These are phyloP conservation scores for Listronotus bonariensis DNA, from an alignment of 1,140 invertebrate species.

Conservation along the genomic window DNA sequence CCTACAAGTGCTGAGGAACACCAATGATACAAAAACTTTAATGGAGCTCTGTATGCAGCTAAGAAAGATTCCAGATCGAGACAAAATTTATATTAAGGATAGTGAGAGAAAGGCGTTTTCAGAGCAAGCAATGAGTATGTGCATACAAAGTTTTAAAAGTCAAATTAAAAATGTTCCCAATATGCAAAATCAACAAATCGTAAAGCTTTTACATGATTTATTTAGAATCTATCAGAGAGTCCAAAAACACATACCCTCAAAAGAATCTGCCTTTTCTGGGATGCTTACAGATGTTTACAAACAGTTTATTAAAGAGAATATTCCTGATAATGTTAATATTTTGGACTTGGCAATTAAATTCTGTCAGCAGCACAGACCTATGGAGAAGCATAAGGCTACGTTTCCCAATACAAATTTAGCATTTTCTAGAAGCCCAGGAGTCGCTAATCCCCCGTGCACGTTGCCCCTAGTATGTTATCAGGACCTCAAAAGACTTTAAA, in stretches of 20 bases:
- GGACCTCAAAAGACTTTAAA: conserved; percentile 37
- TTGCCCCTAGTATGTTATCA: conserved; percentile 40
- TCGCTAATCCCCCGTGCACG: conserved; percentile 42
- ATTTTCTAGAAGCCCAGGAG: conserved; percentile 30
- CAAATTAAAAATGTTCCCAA: conserved; percentile 50
- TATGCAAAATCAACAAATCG: conserved; percentile 41
- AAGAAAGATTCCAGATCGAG: conserved; percentile 76
- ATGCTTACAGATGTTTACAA: conserved; percentile 68
- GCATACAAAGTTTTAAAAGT: conserved; percentile 64
- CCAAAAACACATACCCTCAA: conserved; percentile 64
- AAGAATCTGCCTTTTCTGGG: conserved; percentile 61
- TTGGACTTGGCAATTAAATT: conserved; percentile 56
- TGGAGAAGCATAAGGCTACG: conserved; percentile 41
- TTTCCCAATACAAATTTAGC: conserved; percentile 20
- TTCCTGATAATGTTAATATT: conserved; percentile 52
- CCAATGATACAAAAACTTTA: conserved; percentile 80
- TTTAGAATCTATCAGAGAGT: conserved; percentile 64
- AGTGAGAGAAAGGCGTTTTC: conserved; percentile 77
- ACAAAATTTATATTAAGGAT: conserved; percentile 84
- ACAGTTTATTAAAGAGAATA: conserved; percentile 56
- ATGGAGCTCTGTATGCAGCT: conserved; percentile 80
- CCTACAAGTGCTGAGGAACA: conserved; percentile 78
- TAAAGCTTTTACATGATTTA: conserved; percentile 63
- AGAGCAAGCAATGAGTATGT: conserved; percentile 73
- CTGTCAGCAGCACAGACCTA: conserved; percentile 52